A percentile compares a stretch with the other conserved stretches of the same genome.
These are phyloP conservation scores for Danio albolineatus DNA, from an alignment of 2,797 vertebrate species.

Conservation along the genomic window DNA sequence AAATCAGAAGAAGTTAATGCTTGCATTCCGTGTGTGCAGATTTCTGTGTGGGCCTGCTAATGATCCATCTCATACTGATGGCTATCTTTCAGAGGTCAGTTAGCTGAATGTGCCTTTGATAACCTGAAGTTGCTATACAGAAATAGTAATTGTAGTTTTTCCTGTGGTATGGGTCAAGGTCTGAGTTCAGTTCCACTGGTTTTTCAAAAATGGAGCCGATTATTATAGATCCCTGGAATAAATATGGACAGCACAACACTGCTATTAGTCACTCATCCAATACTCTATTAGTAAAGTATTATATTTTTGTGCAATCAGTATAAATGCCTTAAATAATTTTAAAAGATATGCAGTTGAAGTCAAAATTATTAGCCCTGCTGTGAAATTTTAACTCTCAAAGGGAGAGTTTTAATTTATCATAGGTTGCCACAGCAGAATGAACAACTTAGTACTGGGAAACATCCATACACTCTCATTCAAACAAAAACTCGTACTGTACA, in stretches of 20 bases:
- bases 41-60: not conserved
- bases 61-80: not conserved
- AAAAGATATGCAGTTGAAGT: too few species aligned
- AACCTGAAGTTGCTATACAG: not conserved
- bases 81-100: not conserved
- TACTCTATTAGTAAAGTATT: not conserved
- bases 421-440: too few species aligned
- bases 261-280: not conserved
- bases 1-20: not conserved
- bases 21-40: not conserved
- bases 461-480: too few species aligned
- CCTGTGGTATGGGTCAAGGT: slow-evolving; percentile 44
- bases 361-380: too few species aligned
- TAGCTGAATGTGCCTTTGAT: not conserved
- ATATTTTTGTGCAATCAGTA: not conserved
- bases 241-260: not conserved
- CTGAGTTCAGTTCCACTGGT: slow-evolving; percentile 42
- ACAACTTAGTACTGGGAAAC: too few species aligned
- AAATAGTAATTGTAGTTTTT: not conserved
- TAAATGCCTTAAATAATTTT: not conserved
- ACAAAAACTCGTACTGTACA: too few species aligned
- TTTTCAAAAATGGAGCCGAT: slow-evolving; percentile 24
- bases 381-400: too few species aligned
- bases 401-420: too few species aligned
- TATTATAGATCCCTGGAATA: slow-evolving; percentile 31